phyloP scores from a whole-genome alignment of 2,113 vertebrate genomes.

The Atherinomorus stipes region DNA sequence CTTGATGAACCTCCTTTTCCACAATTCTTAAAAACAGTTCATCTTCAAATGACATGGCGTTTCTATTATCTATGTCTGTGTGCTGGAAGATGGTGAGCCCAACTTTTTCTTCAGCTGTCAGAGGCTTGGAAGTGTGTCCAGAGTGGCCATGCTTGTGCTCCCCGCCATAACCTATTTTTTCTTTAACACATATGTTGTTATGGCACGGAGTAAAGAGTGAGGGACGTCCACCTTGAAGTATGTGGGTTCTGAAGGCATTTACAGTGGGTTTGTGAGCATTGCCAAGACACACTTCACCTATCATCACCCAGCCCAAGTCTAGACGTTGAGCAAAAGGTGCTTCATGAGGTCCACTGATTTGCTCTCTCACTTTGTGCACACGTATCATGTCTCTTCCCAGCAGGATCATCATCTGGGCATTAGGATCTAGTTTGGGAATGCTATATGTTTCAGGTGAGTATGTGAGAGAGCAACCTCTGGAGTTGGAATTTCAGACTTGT shows the following conservation, averaged over 20 bases:
- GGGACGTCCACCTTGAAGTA: not conserved
- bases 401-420: not conserved
- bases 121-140: not conserved
- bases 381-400: conserved; percentile 5
- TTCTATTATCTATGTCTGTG: not conserved
- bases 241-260: not conserved
- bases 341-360: not conserved
- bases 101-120: not conserved
- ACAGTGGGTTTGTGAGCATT: not conserved
- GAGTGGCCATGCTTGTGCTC: not conserved
- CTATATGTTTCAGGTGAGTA: not conserved
- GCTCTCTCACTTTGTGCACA: not conserved
- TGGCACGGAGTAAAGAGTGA: not conserved
- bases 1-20: no score
- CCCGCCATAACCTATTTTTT: not conserved
- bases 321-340: not conserved
- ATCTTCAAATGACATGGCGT: not conserved
- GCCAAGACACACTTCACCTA: not conserved
- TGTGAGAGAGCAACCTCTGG: conserved; percentile 1
- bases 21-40: not conserved
- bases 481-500: not conserved
- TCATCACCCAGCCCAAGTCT: not conserved
- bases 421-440: not conserved
- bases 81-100: not conserved
- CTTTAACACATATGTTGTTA: no score